A percentile compares a stretch with the other conserved stretches of the same genome.
These are phyloP conservation scores for Danaus plexippus DNA, from an alignment of 1,140 invertebrate genomes.

Conservation along the genomic window DNA sequence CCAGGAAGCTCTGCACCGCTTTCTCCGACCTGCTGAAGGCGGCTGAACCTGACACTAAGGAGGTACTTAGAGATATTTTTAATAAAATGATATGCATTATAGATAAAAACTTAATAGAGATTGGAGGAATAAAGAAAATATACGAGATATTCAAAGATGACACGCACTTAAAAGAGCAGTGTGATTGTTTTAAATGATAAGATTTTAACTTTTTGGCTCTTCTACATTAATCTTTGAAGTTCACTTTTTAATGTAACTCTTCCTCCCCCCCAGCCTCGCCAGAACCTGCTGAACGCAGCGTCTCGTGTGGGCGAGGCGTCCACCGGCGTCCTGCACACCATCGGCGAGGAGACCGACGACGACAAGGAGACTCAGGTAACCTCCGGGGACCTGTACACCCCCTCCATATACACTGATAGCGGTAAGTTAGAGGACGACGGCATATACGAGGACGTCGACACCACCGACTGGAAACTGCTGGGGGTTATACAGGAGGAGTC, in stretches of 20 bases:
- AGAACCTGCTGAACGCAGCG: constrained; percentile 94
- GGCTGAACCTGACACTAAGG: constrained; percentile 93
- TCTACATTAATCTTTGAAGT: too few species aligned
- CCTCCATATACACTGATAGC: constrained; percentile 42
- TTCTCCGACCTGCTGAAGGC: constrained; percentile 96
- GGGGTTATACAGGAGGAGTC: constrained; percentile 69
- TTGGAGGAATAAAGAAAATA: too few species aligned
- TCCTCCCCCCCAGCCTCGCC: constrained; percentile 78
- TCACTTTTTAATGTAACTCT: constrained; percentile 3
- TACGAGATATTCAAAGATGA: too few species aligned
- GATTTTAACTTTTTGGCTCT: too few species aligned
- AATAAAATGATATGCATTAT: too few species aligned
- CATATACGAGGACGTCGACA: constrained; percentile 66
- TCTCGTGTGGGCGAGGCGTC: constrained; percentile 96
- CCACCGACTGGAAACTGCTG: constrained; percentile 38
- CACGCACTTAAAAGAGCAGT: too few species aligned
- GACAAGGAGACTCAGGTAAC: constrained; percentile 81
- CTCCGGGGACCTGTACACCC: constrained; percentile 25
- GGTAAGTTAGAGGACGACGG: constrained; percentile 51
- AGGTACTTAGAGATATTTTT: constrained; percentile 60
- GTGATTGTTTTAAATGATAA: too few species aligned
- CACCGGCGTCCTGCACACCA: constrained; percentile 92
- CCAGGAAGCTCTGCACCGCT: constrained; percentile 90
- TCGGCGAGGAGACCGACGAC: constrained; percentile 90
- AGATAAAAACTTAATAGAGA: too few species aligned